A percentile compares a stretch with the other conserved stretches of the same genome.
phyloP scores from a whole-genome alignment of 2,888 invertebrate species.

The Netelia virgata region DNA sequence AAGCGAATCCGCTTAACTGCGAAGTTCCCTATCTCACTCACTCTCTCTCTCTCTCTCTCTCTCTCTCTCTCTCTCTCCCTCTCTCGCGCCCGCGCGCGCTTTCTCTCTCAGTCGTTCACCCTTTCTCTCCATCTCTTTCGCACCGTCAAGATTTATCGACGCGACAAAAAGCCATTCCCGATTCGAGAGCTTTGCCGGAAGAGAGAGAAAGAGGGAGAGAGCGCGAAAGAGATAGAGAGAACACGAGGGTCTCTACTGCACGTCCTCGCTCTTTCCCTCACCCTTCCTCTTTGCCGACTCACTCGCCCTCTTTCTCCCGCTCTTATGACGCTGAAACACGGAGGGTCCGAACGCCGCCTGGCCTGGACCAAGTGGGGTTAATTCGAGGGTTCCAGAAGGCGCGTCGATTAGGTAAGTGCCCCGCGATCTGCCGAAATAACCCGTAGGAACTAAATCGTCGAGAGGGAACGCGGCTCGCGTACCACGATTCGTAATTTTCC shows the following conservation, averaged over 20 bases:
- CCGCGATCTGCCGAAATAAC: conserved; percentile 16
- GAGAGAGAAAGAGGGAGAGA: conserved; percentile 1
- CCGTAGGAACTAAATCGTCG: conserved; percentile 39
- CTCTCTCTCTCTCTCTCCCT: conserved; percentile 18
- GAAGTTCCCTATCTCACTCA: conserved; percentile 8
- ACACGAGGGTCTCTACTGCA: conserved; percentile 28
- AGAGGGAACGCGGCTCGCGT: conserved; percentile 8
- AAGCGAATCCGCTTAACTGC: conserved; percentile 43
- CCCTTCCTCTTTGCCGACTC: conserved; percentile 2
- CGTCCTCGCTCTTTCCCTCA: conserved; percentile 28
- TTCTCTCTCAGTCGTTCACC: conserved; percentile 24
- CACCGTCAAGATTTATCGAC: conserved; percentile 63
- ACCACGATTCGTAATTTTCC: neutral
- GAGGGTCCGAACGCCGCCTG: conserved; percentile 46
- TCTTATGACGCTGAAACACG: conserved; percentile 8
- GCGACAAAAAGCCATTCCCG: conserved; percentile 65
- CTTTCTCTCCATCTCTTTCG: conserved; percentile 33
- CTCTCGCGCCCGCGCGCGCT: conserved; percentile 42
- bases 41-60: conserved; percentile 20
- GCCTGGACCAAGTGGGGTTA: conserved; percentile 60
- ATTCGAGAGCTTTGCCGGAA: conserved; percentile 52
- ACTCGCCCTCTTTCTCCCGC: conserved; percentile 18
- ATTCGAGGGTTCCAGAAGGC: conserved; percentile 61
- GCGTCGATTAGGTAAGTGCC: conserved; percentile 63
- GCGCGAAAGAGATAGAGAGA: conserved; percentile 1